Conservation (phyloP, 1,140 invertebrate species). For the Drosophila orena region DNA sequence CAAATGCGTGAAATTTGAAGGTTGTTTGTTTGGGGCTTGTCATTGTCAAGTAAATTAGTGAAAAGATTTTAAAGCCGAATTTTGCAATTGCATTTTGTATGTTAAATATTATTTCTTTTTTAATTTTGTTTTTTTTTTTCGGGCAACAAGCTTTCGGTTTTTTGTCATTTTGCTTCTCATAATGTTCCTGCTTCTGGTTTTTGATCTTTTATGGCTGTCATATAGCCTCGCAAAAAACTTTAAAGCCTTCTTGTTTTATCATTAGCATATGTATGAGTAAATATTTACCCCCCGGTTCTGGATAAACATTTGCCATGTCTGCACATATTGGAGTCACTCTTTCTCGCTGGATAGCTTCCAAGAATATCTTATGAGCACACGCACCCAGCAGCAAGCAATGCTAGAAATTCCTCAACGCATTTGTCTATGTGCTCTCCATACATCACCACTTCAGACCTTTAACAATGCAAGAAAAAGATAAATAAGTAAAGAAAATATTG, state of each 20-base stretch:
- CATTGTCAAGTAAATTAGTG: constrained; percentile 4
- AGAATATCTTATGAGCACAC: constrained; percentile 45
- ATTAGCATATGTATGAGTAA: constrained; percentile 36
- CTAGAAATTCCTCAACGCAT: constrained; percentile 45
- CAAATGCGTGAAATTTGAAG: constrained; percentile 27
- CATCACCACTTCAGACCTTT: constrained; percentile 19
- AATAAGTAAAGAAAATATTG: constrained; percentile 12
- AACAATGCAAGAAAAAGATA: constrained; percentile 32
- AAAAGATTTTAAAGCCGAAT: neutral
- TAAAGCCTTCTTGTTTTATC: constrained; percentile 6
- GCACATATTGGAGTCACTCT: constrained; percentile 40
- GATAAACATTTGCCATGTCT: constrained; percentile 55
- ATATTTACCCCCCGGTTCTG: constrained; percentile 17
- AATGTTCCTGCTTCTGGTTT: neutral
- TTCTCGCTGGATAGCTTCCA: constrained; percentile 40
- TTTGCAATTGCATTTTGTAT: neutral
- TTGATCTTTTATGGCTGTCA: constrained; percentile 1
- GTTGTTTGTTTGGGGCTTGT: neutral
- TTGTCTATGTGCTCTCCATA: constrained; percentile 25
- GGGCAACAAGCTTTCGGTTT: neutral
- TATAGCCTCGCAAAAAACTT: neutral
- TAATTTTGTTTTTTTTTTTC: neutral
- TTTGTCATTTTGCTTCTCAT: neutral
- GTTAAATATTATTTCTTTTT: neutral
- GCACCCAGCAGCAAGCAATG: constrained; percentile 26